Evolutionary conservation across 2,888 invertebrate genomes (phyloP).

Genomic region (Lasioglossum calceatum): DNA sequence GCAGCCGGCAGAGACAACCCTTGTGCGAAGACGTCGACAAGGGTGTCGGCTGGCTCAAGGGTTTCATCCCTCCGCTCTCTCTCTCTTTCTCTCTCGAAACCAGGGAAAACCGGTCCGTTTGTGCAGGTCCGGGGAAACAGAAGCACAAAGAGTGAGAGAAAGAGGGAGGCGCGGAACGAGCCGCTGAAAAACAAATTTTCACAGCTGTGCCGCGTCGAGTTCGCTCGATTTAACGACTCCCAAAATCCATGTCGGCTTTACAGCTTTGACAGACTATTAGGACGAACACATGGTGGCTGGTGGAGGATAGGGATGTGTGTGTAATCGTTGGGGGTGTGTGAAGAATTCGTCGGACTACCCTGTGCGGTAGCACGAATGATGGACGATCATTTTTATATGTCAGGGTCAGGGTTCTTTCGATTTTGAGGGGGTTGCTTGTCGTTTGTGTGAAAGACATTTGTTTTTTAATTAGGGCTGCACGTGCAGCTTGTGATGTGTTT

Average conservation of each 20-base stretch:
- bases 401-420: background rate
- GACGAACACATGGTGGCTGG: constrained; percentile 53
- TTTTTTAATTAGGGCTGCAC: background rate
- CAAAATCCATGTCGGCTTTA: constrained; percentile 33
- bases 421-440: background rate
- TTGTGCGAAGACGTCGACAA: constrained; percentile 70
- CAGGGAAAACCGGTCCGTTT: constrained; percentile 60
- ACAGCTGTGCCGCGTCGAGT: constrained; percentile 68
- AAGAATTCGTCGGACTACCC: background rate
- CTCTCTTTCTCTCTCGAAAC: constrained; percentile 41
- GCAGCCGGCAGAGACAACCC: constrained; percentile 61
- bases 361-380: background rate
- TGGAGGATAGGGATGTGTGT: background rate
- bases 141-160: background rate
- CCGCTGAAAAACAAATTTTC: constrained; percentile 66
- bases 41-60: constrained; percentile 79
- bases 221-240: constrained; percentile 73
- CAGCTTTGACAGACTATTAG: constrained; percentile 47
- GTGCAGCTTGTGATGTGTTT: too few relatives aligned
- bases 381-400: background rate
- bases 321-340: background rate
- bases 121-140: constrained; percentile 29
- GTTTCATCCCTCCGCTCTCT: constrained; percentile 67
- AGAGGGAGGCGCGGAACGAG: background rate
- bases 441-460: background rate